These are phyloP conservation scores for Petrocephalus schoutedeni DNA, from an alignment of 2,797 vertebrate genomes.

Conservation along the genomic window DNA sequence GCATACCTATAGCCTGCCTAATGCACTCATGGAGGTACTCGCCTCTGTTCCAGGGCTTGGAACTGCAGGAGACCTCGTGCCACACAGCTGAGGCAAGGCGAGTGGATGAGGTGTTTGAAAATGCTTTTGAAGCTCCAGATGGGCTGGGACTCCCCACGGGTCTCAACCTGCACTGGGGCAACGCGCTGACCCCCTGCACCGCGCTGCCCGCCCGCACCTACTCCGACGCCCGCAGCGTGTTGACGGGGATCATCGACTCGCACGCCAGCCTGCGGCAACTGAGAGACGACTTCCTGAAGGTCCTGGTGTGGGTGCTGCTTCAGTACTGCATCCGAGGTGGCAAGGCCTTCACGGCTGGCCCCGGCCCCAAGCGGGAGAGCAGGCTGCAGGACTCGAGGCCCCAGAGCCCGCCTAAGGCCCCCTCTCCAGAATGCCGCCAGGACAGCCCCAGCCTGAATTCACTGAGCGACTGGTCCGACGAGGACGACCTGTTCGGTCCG, in stretches of 20 bases:
- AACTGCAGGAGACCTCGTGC: slow-evolving; percentile 95
- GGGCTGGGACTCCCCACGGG: slow-evolving; percentile 53
- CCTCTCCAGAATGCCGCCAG: slow-evolving; percentile 55
- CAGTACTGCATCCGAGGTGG: slow-evolving; percentile 75
- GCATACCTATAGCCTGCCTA: not conserved
- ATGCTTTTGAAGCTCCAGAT: slow-evolving; percentile 79
- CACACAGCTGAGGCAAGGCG: slow-evolving; percentile 88
- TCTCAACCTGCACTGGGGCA: slow-evolving; percentile 84
- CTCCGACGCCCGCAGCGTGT: slow-evolving; percentile 84
- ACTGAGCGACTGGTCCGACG: slow-evolving; percentile 85
- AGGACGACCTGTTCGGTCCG: slow-evolving; percentile 81
- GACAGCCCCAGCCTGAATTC: slow-evolving; percentile 77
- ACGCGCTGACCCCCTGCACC: slow-evolving; percentile 80
- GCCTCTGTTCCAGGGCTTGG: slow-evolving; percentile 73
- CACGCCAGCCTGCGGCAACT: slow-evolving; percentile 86
- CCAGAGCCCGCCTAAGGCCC: slow-evolving; percentile 50
- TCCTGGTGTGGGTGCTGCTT: slow-evolving; percentile 85
- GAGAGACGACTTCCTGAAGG: slow-evolving; percentile 86
- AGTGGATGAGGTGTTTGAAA: slow-evolving; percentile 92
- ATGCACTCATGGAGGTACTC: not conserved
- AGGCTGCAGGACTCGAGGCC: slow-evolving; percentile 56
- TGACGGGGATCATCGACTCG: slow-evolving; percentile 93
- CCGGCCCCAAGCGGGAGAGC: slow-evolving; percentile 33
- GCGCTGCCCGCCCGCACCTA: slow-evolving; percentile 79
- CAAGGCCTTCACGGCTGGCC: slow-evolving; percentile 47